Conservation (phyloP, 1,140 invertebrate genomes). For the Drosophila jambulina region DNA sequence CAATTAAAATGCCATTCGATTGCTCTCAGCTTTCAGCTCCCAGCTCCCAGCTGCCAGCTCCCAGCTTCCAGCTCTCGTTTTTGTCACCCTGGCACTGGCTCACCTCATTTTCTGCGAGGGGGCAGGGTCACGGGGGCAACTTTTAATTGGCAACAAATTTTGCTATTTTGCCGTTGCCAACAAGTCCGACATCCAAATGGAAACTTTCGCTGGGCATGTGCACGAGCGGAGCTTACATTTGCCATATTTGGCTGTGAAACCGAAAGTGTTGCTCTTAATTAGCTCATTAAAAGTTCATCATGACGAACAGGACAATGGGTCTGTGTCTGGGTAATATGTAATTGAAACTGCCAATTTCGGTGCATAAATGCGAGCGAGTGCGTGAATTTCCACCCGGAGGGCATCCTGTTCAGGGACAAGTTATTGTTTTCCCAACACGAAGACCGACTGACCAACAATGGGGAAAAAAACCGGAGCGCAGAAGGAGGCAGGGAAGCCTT, state of each 20-base stretch:
- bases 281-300: conserved; percentile 60
- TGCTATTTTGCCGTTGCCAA: conserved; percentile 22
- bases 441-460: conserved; percentile 28
- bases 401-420: conserved; percentile 27
- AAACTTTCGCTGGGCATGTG: conserved; percentile 34
- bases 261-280: conserved; percentile 63
- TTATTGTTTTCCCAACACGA: conserved; percentile 53
- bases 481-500: conserved; percentile 29
- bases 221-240: neutral
- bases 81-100: conserved; percentile 30
- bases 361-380: conserved; percentile 19
- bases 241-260: conserved; percentile 30
- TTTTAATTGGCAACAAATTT: conserved; percentile 63
- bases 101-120: conserved; percentile 21
- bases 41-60: conserved; percentile 11
- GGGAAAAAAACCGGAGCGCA: conserved; percentile 2
- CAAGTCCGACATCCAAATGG: conserved; percentile 16
- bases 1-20: conserved; percentile 61
- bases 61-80: conserved; percentile 15
- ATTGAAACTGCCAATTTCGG: conserved; percentile 37
- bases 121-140: conserved; percentile 18
- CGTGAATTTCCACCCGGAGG: conserved; percentile 18
- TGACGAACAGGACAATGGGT: conserved; percentile 13
- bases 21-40: conserved; percentile 8
- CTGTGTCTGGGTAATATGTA: conserved; percentile 17